A percentile compares a stretch with the other conserved stretches of the same genome.
Conservation (phyloP, 2,113 vertebrate species). For the Prionailurus viverrinus region DNA sequence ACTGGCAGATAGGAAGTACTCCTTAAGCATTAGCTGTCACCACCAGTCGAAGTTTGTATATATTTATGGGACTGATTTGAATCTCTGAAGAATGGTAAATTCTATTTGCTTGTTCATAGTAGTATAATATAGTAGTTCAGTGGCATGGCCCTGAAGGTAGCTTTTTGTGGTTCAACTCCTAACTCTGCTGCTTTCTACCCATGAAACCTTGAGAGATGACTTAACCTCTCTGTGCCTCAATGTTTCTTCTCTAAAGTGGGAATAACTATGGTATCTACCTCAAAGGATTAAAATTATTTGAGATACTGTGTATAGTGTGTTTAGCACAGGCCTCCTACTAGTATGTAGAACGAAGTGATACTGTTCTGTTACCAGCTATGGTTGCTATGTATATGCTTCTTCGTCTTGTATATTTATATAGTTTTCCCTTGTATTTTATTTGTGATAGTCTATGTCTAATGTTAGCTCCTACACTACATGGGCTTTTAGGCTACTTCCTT, state of each 20-base stretch:
- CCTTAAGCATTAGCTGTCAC: not conserved
- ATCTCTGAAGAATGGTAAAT: not conserved
- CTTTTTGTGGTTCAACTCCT: not conserved
- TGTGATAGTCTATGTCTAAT: constrained; percentile 19
- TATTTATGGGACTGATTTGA: not conserved
- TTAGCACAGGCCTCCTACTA: not conserved
- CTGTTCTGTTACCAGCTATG: not conserved
- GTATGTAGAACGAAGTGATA: not conserved
- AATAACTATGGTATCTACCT: not conserved
- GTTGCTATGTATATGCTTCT: not conserved
- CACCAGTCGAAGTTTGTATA: not conserved
- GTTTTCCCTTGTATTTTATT: not conserved
- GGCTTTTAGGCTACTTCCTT: constrained; percentile 21
- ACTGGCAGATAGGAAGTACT: not conserved
- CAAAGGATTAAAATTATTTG: not conserved
- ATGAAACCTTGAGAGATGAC: not conserved
- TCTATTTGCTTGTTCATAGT: not conserved
- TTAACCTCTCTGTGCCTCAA: not conserved
- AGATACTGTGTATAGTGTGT: not conserved
- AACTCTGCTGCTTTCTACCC: not conserved
- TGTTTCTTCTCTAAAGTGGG: constrained; percentile 43
- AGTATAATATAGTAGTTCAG: not conserved
- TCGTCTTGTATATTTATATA: not conserved
- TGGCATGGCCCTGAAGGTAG: not conserved
- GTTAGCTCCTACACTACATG: not conserved